These are phyloP conservation scores for Danio rerio DNA, from an alignment of 2,113 vertebrate species.

Conservation along the genomic window GRCz12tu NC_133190.1:50132501-50133000, in stretches of 20 bases:
- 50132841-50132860: conserved; percentile 18
- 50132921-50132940: conserved; percentile 10
- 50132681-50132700: background rate
- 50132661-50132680: background rate
- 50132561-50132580: too few species aligned
- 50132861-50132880: conserved; percentile 25
- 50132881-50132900: conserved; percentile 8
- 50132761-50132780: background rate
- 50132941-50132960: background rate
- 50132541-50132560: too few species aligned
- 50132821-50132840: background rate
- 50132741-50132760: conserved; percentile 6
- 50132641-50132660: too few species aligned
- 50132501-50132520: too few species aligned
- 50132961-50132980: background rate
- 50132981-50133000: too few species aligned
- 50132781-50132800: conserved; percentile 24
- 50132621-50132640: background rate
- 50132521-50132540: too few species aligned
- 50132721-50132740: conserved; percentile 33
- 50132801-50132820: background rate
- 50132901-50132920: background rate
- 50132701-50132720: background rate
- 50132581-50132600: conserved; percentile 7
- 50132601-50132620: too few species aligned